Percentiles rank a stretch among this genome's conserved stretches.
These are phyloP conservation scores for Otolemur crassicaudatus DNA, from an alignment of 2,797 vertebrate genomes.

Conservation along the genomic window DNA sequence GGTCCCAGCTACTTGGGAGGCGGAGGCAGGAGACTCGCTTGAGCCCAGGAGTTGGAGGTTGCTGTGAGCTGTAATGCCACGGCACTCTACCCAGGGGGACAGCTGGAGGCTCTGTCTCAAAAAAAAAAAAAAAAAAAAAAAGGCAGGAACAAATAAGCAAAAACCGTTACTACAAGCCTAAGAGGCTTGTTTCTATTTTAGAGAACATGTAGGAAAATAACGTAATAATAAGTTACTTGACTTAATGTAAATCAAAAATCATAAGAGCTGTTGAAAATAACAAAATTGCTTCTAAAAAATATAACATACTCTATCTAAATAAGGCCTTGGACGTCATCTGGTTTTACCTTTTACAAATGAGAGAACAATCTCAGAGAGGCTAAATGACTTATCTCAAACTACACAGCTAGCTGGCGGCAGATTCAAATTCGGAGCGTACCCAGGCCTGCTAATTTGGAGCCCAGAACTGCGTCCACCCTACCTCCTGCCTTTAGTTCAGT, in stretches of 20 bases:
- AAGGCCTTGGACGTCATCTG: neutral
- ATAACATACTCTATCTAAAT: neutral
- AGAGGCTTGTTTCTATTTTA: neutral
- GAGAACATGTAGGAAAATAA: neutral
- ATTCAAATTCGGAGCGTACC: neutral
- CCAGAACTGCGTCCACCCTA: neutral
- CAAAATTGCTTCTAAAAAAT: slow-evolving; percentile 12
- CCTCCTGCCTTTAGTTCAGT: neutral
- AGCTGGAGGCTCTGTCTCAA: too few relatives aligned
- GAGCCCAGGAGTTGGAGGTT: too few relatives aligned
- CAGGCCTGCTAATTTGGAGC: neutral
- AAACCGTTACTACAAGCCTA: neutral
- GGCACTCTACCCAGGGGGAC: too few relatives aligned
- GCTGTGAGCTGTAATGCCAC: too few relatives aligned
- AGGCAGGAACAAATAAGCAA: slow-evolving; percentile 12
- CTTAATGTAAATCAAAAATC: slow-evolving; percentile 25
- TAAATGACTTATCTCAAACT: neutral
- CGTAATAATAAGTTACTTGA: neutral
- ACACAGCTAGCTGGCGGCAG: neutral
- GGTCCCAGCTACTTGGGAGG: too few relatives aligned
- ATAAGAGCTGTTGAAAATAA: slow-evolving; percentile 23
- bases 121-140: neutral
- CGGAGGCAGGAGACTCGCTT: too few relatives aligned
- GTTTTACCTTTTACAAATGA: slow-evolving; percentile 31
- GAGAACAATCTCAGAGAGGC: neutral